Percentiles rank a stretch among this genome's conserved stretches.
Conservation (phyloP, 2,113 vertebrate genomes). For the Suricata suricatta region DNA sequence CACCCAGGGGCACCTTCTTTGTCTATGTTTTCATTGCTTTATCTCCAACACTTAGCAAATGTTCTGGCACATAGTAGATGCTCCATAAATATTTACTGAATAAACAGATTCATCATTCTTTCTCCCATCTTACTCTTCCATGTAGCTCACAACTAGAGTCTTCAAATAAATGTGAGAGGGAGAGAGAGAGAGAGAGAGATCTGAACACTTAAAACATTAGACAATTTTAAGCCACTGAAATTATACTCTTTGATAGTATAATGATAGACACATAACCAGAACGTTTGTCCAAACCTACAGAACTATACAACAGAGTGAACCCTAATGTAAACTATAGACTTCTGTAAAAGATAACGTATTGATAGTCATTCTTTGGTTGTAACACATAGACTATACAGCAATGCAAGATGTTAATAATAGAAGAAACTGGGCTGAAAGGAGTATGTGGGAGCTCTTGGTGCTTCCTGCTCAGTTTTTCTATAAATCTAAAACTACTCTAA, state of each 20-base stretch:
- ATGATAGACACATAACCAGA: not conserved
- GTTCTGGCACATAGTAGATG: not conserved
- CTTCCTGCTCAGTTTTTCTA: not conserved
- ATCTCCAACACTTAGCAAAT: not conserved
- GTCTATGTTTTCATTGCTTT: not conserved
- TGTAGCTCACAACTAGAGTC: not conserved
- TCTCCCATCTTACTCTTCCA: not conserved
- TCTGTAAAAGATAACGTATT: not conserved
- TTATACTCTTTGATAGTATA: not conserved
- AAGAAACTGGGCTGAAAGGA: not conserved
- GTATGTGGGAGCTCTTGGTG: not conserved
- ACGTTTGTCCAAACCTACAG: not conserved
- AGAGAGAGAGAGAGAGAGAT: not conserved
- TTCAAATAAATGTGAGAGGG: not conserved
- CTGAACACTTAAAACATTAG: not conserved
- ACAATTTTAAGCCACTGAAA: not conserved
- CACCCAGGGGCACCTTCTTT: not conserved
- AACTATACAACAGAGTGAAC: not conserved
- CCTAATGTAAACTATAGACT: not conserved
- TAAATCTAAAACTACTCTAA: not conserved
- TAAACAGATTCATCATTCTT: not conserved
- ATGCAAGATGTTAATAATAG: not conserved
- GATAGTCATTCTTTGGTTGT: not conserved
- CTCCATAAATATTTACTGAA: not conserved
- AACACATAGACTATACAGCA: not conserved